Evolutionary conservation across 2,797 vertebrate genomes (phyloP).

Genomic region (Gobio occitaniae): DNA sequence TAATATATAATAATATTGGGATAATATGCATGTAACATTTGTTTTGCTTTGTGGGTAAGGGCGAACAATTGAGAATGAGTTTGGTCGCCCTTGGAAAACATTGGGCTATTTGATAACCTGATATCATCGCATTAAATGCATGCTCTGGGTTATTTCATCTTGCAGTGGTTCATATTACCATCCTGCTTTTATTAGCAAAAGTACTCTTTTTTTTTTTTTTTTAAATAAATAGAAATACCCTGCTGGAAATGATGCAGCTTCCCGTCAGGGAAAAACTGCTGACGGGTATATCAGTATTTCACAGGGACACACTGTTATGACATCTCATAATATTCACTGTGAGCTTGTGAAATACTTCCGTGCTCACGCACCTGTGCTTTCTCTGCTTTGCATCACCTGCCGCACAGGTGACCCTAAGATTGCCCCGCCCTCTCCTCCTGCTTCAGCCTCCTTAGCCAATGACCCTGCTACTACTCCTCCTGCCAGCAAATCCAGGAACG

Average conservation of each 20-base stretch:
- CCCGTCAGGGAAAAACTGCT: constrained; percentile 28
- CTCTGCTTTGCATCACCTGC: constrained; percentile 89
- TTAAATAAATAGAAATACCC: neutral
- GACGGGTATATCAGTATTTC: constrained; percentile 41
- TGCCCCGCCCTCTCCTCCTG: constrained; percentile 83
- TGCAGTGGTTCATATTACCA: constrained; percentile 55
- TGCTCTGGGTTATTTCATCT: constrained; percentile 53
- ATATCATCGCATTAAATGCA: constrained; percentile 48
- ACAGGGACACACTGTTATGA: constrained; percentile 33
- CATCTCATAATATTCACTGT: constrained; percentile 2
- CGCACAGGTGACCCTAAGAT: constrained; percentile 94
- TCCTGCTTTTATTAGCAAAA: constrained; percentile 44
- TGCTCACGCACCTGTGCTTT: constrained; percentile 78
- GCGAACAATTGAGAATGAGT: constrained; percentile 5
- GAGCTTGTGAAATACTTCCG: constrained; percentile 32
- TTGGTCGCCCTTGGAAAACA: constrained; percentile 31
- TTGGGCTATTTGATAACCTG: constrained; percentile 43
- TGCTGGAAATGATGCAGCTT: constrained; percentile 4
- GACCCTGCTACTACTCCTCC: constrained; percentile 77
- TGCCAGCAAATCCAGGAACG: constrained; percentile 84
- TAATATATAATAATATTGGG: neutral
- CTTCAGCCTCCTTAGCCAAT: constrained; percentile 87
- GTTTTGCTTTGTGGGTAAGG: constrained; percentile 2
- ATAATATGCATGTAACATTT: neutral
- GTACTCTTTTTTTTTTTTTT: neutral